A percentile compares a stretch with the other conserved stretches of the same genome.
Evolutionary conservation across 2,113 vertebrate species (phyloP).

Genomic region (Corapipo altera): DNA sequence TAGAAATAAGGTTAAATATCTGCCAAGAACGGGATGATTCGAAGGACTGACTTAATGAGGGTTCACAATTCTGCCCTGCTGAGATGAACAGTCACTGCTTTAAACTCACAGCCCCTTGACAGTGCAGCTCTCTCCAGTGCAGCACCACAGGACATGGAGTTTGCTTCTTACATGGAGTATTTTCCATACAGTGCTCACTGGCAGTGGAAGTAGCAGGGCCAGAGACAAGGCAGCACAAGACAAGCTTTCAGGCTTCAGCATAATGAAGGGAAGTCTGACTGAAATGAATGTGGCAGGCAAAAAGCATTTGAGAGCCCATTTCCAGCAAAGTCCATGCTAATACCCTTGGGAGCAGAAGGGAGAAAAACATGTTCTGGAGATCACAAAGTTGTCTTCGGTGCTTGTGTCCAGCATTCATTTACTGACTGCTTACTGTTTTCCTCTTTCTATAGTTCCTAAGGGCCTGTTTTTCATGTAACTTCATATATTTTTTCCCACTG

Average conservation of each 20-base stretch:
- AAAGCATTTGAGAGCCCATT: neutral
- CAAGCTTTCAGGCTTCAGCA: neutral
- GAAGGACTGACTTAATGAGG: neutral
- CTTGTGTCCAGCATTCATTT: neutral
- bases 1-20: neutral
- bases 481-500: neutral
- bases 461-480: neutral
- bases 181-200: neutral
- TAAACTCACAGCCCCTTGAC: accelerated
- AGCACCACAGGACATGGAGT: too few species aligned
- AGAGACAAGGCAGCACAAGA: neutral
- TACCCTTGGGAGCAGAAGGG: neutral
- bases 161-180: neutral
- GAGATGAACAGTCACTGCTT: neutral
- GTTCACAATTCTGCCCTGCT: neutral
- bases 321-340: neutral
- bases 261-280: neutral
- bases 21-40: neutral
- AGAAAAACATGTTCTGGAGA: neutral
- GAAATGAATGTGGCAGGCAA: neutral
- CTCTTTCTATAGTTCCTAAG: neutral
- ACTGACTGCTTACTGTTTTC: neutral
- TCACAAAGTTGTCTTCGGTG: neutral
- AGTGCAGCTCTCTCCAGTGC: neutral
- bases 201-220: neutral